Conservation (phyloP, 2,113 vertebrate species). For the Paracanthobrama guichenoti region DNA sequence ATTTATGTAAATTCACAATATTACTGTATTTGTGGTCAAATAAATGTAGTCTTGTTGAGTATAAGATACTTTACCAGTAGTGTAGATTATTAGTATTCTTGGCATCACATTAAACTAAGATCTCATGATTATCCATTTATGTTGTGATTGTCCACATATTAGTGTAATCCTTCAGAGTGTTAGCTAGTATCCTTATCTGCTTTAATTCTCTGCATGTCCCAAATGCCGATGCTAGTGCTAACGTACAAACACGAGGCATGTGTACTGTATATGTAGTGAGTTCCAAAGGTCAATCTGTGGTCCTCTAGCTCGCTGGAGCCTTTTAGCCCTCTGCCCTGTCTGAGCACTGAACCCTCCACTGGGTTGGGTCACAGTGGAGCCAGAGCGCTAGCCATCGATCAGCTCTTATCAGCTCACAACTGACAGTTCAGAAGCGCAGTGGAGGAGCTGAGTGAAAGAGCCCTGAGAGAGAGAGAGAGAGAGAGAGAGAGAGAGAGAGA, state of each 20-base stretch:
- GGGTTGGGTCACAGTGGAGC: constrained; percentile 51
- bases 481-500: constrained; percentile 46
- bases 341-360: constrained; percentile 48
- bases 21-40: background rate
- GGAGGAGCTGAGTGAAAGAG: constrained; percentile 41
- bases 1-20: background rate
- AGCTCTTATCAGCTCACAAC: constrained; percentile 46
- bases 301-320: constrained; percentile 44
- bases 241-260: background rate
- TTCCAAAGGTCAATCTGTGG: constrained; percentile 53
- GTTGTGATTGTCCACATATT: background rate
- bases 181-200: background rate
- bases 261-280: constrained; percentile 46
- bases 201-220: background rate
- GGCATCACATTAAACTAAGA: background rate
- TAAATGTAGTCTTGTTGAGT: background rate
- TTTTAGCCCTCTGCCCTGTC: constrained; percentile 46
- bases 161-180: background rate
- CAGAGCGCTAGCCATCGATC: constrained; percentile 50
- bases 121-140: background rate
- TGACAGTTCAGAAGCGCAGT: constrained; percentile 63
- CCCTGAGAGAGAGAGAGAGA: constrained; percentile 44
- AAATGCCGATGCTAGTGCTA: background rate
- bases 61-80: background rate
- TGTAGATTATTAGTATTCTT: background rate